A percentile compares a stretch with the other conserved stretches of the same genome.
Evolutionary conservation across 2,113 vertebrate species (phyloP).

Genomic region (Climacteris rufus): DNA sequence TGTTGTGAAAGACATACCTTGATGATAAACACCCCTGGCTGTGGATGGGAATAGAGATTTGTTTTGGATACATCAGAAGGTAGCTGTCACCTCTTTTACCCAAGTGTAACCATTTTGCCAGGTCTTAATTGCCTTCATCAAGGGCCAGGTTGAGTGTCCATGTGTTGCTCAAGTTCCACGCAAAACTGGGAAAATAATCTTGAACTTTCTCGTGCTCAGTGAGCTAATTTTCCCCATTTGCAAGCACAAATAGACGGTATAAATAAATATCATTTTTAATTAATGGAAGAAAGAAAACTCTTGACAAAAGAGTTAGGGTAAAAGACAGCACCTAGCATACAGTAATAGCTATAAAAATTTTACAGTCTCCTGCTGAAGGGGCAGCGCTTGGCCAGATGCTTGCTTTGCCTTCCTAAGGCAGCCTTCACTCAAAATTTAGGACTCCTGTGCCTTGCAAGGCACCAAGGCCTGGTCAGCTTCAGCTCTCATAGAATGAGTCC

Average conservation of each 20-base stretch:
- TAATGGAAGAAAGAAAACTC: background rate
- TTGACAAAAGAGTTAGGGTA: background rate
- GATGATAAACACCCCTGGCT: background rate
- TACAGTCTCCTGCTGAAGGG: background rate
- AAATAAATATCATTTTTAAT: background rate
- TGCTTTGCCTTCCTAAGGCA: background rate
- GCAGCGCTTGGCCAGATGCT: background rate
- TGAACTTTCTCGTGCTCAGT: background rate
- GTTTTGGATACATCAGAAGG: background rate
- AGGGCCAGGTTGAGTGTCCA: background rate
- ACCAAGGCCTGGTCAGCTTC: background rate
- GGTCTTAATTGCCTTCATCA: background rate
- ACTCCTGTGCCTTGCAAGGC: background rate
- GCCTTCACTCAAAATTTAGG: background rate
- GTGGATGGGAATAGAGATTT: background rate
- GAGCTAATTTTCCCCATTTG: background rate
- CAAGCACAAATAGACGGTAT: background rate
- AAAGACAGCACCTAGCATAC: background rate
- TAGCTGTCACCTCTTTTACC: background rate
- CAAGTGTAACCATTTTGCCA: background rate
- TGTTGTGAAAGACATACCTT: background rate
- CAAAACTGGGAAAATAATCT: background rate
- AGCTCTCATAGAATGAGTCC: background rate
- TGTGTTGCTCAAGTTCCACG: background rate
- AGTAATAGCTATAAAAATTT: background rate